Percentiles rank a stretch among this genome's conserved stretches.
These are phyloP conservation scores for Enteromius paludinosus DNA, from an alignment of 2,797 vertebrate genomes.

Conservation along the genomic window DNA sequence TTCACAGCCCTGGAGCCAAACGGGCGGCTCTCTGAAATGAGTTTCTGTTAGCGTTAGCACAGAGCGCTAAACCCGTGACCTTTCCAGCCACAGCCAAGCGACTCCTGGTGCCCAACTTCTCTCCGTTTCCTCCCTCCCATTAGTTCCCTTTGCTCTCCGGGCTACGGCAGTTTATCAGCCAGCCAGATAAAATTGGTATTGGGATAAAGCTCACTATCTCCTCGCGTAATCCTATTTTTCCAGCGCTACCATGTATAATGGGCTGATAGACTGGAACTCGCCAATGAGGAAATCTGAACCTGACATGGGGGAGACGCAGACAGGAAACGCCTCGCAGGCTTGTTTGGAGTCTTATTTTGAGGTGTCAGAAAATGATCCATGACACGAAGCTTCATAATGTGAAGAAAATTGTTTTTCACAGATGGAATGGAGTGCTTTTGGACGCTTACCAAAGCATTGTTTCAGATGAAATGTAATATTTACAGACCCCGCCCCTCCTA, in stretches of 20 bases:
- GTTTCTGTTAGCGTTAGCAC: slow-evolving; percentile 36
- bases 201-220: slow-evolving; percentile 61
- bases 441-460: slow-evolving; percentile 54
- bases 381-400: slow-evolving; percentile 56
- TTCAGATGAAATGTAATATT: slow-evolving; percentile 47
- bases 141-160: slow-evolving; percentile 50
- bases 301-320: slow-evolving; percentile 37
- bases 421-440: slow-evolving; percentile 49
- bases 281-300: slow-evolving; percentile 52
- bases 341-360: slow-evolving; percentile 57
- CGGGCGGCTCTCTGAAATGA: slow-evolving; percentile 31
- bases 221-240: slow-evolving; percentile 63
- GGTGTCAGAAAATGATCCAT: slow-evolving; percentile 63
- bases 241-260: slow-evolving; percentile 53
- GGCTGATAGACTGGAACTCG: slow-evolving; percentile 45
- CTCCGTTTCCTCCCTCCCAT: slow-evolving; percentile 49
- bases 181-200: slow-evolving; percentile 61
- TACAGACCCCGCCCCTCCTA: slow-evolving; percentile 12
- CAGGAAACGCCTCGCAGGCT: slow-evolving; percentile 54
- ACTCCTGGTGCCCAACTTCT: slow-evolving; percentile 46
- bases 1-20: slow-evolving; percentile 49
- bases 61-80: slow-evolving; percentile 32
- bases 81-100: slow-evolving; percentile 49
- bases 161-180: slow-evolving; percentile 58
- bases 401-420: slow-evolving; percentile 62